A percentile compares a stretch with the other conserved stretches of the same genome.
Conservation (phyloP, 2,113 vertebrate genomes). For the Scopus umbretta region DNA sequence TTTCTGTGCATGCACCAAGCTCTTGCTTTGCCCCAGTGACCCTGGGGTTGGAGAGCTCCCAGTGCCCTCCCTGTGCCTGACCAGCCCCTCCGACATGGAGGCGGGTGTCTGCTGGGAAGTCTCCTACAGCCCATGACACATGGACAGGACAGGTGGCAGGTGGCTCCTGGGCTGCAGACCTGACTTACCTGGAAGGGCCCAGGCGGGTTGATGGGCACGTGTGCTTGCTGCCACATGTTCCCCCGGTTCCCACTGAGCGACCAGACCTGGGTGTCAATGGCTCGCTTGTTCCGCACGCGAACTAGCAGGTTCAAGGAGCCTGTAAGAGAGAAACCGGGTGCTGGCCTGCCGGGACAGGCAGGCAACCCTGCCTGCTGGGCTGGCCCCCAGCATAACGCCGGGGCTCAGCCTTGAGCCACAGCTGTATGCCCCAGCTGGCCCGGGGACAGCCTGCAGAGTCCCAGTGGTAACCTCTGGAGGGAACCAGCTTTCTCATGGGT, state of each 20-base stretch:
- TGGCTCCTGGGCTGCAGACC: background rate
- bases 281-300: constrained; percentile 82
- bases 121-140: background rate
- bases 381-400: background rate
- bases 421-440: background rate
- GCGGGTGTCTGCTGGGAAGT: background rate
- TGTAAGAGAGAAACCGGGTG: constrained; percentile 40
- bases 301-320: constrained; percentile 91
- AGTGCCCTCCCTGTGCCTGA: background rate
- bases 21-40: background rate
- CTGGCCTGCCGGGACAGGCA: background rate
- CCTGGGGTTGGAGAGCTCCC: background rate
- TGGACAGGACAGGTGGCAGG: background rate
- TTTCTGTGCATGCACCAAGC: background rate
- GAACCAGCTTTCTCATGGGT: background rate
- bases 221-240: constrained; percentile 86
- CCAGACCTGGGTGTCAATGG: constrained; percentile 85
- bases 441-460: background rate
- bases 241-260: constrained; percentile 86
- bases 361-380: background rate
- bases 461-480: background rate
- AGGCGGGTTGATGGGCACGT: constrained; percentile 85
- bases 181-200: constrained; percentile 92
- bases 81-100: background rate
- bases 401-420: accelerated